Percentiles rank a stretch among this genome's conserved stretches.
phyloP scores from a whole-genome alignment of 2,797 vertebrate species.

The Dallia pectoralis region DNA sequence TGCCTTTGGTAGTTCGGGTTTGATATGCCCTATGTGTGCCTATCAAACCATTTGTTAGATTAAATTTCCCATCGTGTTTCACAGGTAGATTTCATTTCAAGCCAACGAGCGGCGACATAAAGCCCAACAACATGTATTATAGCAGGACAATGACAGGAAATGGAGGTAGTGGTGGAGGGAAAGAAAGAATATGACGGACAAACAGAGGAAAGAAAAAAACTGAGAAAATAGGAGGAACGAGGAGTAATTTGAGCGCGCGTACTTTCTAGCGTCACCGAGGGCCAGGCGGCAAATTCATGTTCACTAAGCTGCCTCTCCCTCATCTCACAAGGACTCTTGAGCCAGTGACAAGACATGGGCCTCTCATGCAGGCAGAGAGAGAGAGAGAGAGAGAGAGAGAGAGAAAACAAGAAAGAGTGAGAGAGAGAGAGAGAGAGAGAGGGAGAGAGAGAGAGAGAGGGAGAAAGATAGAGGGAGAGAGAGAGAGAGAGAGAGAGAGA shows the following conservation, averaged over 20 bases:
- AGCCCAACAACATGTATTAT: conserved; percentile 62
- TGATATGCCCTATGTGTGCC: conserved; percentile 72
- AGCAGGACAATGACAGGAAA: conserved; percentile 64
- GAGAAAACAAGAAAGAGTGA: too few relatives aligned
- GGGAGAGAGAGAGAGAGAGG: conserved; percentile 10
- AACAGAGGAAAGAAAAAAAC: conserved; percentile 38
- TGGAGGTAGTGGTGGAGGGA: conserved; percentile 43
- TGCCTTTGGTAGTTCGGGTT: conserved; percentile 70
- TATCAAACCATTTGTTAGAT: conserved; percentile 77
- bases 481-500: conserved; percentile 31
- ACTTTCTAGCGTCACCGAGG: conserved; percentile 7
- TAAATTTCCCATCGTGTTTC: conserved; percentile 75
- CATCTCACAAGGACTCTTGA: conserved; percentile 12
- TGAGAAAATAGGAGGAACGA: conserved; percentile 55
- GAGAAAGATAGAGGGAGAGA: not conserved
- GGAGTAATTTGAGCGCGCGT: conserved; percentile 35
- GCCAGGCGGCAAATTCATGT: not conserved
- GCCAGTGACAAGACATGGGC: not conserved
- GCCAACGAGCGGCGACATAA: conserved; percentile 68
- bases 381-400: conserved; percentile 24
- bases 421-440: conserved; percentile 10
- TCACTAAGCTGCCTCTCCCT: conserved; percentile 10
- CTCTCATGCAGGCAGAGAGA: conserved; percentile 4
- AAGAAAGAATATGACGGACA: not conserved
- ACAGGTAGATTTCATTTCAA: conserved; percentile 74